A percentile compares a stretch with the other conserved stretches of the same genome.
phyloP scores from a whole-genome alignment of 2,888 invertebrate genomes.

The Thera britannica region DNA sequence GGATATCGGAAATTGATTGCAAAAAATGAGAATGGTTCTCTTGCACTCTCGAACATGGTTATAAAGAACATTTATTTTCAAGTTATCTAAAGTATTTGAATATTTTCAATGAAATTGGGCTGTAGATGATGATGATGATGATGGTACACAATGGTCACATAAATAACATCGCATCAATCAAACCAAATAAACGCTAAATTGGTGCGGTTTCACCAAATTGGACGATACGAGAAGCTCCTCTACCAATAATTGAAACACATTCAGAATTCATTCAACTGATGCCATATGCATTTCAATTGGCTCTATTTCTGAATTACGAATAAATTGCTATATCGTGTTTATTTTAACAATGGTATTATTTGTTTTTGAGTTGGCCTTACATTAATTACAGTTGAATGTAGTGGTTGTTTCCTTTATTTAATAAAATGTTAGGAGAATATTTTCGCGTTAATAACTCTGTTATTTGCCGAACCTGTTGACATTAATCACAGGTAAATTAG shows the following conservation, averaged over 20 bases:
- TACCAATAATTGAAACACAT: conserved; percentile 24
- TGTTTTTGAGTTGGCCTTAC: background rate
- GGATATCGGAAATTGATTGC: conserved; percentile 46
- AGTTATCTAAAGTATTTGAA: background rate
- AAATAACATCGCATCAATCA: conserved; percentile 6
- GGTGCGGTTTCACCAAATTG: conserved; percentile 41
- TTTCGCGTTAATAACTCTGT: background rate
- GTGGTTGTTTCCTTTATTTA: background rate
- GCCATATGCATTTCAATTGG: conserved; percentile 28
- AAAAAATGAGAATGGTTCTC: background rate
- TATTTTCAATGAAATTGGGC: background rate
- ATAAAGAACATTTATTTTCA: background rate
- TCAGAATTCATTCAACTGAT: conserved; percentile 22
- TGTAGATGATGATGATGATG: background rate
- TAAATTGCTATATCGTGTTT: conserved; percentile 6
- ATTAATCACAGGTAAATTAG: background rate
- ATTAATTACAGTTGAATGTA: background rate
- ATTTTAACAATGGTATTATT: background rate
- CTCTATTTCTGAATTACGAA: conserved; percentile 6
- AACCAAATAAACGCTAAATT: conserved; percentile 24
- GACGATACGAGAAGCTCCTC: conserved; percentile 20
- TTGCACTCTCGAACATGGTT: conserved; percentile 3
- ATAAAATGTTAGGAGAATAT: background rate
- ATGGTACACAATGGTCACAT: background rate
- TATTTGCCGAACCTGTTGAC: background rate